Evolutionary conservation across 2,113 vertebrate genomes (phyloP).

Genomic region (Suricata suricatta): DNA sequence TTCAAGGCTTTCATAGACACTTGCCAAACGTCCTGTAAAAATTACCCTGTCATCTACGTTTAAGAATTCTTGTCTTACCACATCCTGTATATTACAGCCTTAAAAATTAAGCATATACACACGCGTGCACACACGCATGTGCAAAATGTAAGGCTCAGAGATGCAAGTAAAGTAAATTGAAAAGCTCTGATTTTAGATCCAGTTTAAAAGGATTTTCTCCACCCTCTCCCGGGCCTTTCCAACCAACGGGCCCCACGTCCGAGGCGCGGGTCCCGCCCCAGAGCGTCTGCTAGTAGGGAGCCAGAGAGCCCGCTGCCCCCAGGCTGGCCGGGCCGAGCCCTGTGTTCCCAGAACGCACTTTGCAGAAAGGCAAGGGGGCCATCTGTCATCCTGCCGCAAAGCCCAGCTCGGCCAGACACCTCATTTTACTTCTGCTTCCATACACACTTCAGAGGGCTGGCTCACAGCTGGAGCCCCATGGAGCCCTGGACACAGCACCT

Average conservation of each 20-base stretch:
- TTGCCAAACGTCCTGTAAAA: neutral
- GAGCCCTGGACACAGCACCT: neutral
- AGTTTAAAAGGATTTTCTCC: neutral
- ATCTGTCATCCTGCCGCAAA: constrained; percentile 65
- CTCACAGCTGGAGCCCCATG: neutral
- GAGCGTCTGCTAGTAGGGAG: constrained; percentile 10
- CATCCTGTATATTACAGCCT: neutral
- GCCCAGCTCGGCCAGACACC: constrained; percentile 59
- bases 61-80: neutral
- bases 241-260: neutral
- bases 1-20: constrained; percentile 6
- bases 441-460: neutral
- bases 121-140: neutral
- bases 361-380: constrained; percentile 46
- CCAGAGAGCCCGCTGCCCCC: neutral
- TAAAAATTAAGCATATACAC: neutral
- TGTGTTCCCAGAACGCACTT: constrained; percentile 71
- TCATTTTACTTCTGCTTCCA: constrained; percentile 42
- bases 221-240: neutral
- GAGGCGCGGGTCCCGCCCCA: accelerated
- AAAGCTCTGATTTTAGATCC: neutral
- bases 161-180: neutral
- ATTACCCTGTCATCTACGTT: neutral
- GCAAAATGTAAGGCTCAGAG: neutral
- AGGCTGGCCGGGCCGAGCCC: neutral